Conservation (phyloP, 2,797 vertebrate species). For the Anguilla pacifica region DNA sequence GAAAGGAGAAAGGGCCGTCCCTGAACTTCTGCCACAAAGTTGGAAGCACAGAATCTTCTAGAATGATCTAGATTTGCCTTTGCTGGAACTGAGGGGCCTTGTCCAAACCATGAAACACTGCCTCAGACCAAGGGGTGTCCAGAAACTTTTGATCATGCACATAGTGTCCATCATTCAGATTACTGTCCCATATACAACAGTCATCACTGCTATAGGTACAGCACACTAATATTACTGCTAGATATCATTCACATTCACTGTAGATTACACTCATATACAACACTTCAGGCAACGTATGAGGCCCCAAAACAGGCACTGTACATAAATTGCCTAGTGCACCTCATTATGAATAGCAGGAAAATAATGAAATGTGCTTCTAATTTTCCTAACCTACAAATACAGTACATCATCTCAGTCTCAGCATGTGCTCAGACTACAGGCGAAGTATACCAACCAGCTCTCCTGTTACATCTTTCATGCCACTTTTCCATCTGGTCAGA, state of each 20-base stretch:
- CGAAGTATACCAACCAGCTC: not conserved
- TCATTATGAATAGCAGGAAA: not conserved
- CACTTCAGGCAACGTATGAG: not conserved
- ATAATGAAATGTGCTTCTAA: not conserved
- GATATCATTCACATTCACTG: not conserved
- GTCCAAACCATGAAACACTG: no score
- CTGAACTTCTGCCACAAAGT: no score
- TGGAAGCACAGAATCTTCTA: no score
- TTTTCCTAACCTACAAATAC: not conserved
- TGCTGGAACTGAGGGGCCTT: no score
- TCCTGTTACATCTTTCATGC: slow-evolving; percentile 14
- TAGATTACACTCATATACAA: not conserved
- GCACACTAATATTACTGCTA: not conserved
- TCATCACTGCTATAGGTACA: not conserved
- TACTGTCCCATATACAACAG: not conserved
- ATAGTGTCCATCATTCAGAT: no score
- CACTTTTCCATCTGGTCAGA: slow-evolving; percentile 24
- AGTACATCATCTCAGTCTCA: not conserved
- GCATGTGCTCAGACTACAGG: not conserved
- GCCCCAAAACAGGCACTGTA: not conserved
- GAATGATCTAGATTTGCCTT: no score
- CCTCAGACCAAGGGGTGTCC: no score
- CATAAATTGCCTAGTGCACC: not conserved
- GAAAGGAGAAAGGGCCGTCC: no score
- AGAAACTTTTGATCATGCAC: no score